Percentiles rank a stretch among this genome's conserved stretches.
phyloP scores from a whole-genome alignment of 1,140 invertebrate genomes.

The Eumeta japonica region DNA sequence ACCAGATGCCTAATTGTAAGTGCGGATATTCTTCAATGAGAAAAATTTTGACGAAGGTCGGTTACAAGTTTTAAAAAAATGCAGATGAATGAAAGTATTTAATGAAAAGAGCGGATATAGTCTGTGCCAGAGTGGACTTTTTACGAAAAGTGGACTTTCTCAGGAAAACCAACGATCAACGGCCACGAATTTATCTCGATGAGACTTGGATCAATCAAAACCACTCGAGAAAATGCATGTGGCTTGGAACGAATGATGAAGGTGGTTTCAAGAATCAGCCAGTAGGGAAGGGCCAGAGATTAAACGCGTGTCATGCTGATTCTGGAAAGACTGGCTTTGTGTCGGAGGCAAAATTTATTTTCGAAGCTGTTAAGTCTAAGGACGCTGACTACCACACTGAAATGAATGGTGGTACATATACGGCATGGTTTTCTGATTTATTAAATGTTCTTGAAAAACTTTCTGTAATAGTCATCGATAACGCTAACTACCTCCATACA shows the following conservation, averaged over 20 bases:
- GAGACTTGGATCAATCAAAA: slow-evolving; percentile 1
- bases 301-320: neutral
- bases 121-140: too few species aligned
- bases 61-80: too few species aligned
- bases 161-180: neutral
- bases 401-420: neutral
- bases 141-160: slow-evolving; percentile 2
- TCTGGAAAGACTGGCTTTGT: neutral
- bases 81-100: too few species aligned
- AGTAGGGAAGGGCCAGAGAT: neutral
- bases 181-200: too few species aligned
- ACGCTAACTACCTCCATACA: neutral
- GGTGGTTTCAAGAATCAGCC: slow-evolving; percentile 1
- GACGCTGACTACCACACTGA: slow-evolving; percentile 1
- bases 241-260: slow-evolving; percentile 1
- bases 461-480: slow-evolving; percentile 1
- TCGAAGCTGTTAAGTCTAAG: slow-evolving; percentile 1
- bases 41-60: too few species aligned
- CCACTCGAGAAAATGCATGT: slow-evolving; percentile 1
- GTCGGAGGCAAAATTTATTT: neutral
- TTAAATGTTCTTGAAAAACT: neutral
- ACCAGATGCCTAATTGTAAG: too few species aligned
- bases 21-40: too few species aligned
- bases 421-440: neutral
- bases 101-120: too few species aligned